Evolutionary conservation across 1,140 invertebrate genomes (phyloP), one percentile per base, ranked within the genome.

Genomic region (Nebria ingens): DNA sequence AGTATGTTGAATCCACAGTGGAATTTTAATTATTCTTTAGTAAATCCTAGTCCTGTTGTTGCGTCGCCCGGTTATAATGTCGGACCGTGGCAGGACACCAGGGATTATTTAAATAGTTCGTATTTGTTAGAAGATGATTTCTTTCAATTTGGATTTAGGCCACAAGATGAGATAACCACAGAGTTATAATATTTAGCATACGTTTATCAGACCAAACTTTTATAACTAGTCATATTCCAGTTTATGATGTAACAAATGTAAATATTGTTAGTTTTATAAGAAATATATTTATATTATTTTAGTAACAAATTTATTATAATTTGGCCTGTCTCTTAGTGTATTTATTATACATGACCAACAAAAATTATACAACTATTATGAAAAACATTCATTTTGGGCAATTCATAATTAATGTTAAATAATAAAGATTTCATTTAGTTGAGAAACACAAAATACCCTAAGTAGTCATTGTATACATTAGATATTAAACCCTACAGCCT

Each of bases 131-230:
- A 85, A 61, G 83, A 86, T 59, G 84, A 86, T 65, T 82, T 85
- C 59, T 81, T 82, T 61, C 81, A 83, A 63, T 75, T 86, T 63
- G 84, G 84, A 17, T 84, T 84, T 64, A 74, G 84, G 59, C 85
- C 85, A 2, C 85, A 87, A 67, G 85, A 87, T 68, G 84, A 86
- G 74, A 84, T 87, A 58, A 86, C 84, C 51, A 87, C 85, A 54
- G 84, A 86, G 74, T 76, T 87, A 64, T 86, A 73, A 78, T 55
- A 55, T 56, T 42, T 56, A 13, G 56, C 11, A 54, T 58, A 17
- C 51, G 51, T 29, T 42, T 21, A 51, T 49, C 23, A 57, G 57
- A 52, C 56, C 60, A 59, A 59, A 59, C 54, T 61, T 38, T 61
- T 54, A 57, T 63, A 63, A 59, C 61, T 59, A 62, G 38, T 53